phyloP scores from a whole-genome alignment of 2,888 invertebrate genomes.

The Thereva unica region DNA sequence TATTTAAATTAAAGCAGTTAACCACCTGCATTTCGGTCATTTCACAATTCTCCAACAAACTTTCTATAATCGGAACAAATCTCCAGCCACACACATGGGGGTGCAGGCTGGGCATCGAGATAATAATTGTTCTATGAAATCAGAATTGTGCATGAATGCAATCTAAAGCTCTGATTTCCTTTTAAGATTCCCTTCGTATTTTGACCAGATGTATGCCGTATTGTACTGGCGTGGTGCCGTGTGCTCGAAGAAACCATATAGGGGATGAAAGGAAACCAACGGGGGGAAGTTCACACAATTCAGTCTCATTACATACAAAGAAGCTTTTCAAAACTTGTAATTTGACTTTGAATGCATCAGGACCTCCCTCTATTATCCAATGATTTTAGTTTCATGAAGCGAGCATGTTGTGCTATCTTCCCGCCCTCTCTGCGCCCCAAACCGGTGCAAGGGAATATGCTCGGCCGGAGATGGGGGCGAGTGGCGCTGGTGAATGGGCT shows the following conservation, averaged over 20 bases:
- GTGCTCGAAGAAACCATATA: too few relatives aligned
- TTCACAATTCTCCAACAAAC: too few relatives aligned
- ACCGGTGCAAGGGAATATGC: too few relatives aligned
- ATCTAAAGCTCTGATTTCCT: conserved; percentile 22
- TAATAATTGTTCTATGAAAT: conserved; percentile 24
- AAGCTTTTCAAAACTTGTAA: conserved; percentile 38
- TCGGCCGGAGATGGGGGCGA: not conserved
- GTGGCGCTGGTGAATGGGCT: not conserved
- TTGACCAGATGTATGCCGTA: too few relatives aligned
- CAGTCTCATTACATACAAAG: conserved; percentile 34
- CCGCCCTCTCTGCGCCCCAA: not conserved
- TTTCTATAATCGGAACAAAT: not conserved
- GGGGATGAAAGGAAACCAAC: not conserved
- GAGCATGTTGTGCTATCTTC: conserved; percentile 15
- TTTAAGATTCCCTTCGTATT: not conserved
- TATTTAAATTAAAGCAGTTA: too few relatives aligned
- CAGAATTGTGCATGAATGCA: conserved; percentile 24
- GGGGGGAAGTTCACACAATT: conserved; percentile 27
- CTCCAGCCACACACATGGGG: not conserved
- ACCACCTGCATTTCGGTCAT: too few relatives aligned
- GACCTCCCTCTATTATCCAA: conserved; percentile 15
- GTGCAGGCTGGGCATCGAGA: not conserved
- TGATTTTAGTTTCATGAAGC: conserved; percentile 6
- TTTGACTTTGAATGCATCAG: conserved; percentile 40
- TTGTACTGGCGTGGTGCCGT: too few relatives aligned